These are phyloP conservation scores for Diaphora mendica DNA, from an alignment of 2,888 invertebrate genomes.

Conservation along the genomic window DNA sequence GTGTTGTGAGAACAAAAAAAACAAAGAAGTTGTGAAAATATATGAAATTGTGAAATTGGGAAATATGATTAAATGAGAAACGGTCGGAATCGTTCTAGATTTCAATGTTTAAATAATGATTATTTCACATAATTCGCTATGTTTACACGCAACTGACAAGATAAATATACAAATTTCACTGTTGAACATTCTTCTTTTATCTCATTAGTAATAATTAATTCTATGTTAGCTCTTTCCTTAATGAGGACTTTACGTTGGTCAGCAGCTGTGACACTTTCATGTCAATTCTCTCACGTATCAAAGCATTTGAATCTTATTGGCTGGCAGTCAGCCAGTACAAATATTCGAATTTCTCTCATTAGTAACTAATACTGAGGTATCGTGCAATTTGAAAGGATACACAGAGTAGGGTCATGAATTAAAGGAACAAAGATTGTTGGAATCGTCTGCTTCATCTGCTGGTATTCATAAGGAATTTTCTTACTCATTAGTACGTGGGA, in stretches of 20 bases:
- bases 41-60: no score
- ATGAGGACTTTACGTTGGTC: neutral
- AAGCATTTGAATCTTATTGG: neutral
- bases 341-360: neutral
- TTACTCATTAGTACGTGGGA: no score
- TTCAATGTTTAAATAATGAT: neutral
- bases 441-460: no score
- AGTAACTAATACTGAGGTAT: no score
- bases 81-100: no score
- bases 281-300: constrained; percentile 1
- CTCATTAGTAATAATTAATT: neutral
- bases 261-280: neutral
- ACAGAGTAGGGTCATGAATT: neutral
- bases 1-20: no score
- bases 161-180: neutral
- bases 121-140: neutral
- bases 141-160: neutral
- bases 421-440: no score
- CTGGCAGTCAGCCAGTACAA: no score
- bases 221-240: neutral
- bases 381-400: no score
- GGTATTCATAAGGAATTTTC: no score
- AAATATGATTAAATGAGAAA: no score
- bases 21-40: no score
- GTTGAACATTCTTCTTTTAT: neutral